phyloP scores from a whole-genome alignment of 1,140 invertebrate genomes.

The Alviniconcha marisindica region DNA sequence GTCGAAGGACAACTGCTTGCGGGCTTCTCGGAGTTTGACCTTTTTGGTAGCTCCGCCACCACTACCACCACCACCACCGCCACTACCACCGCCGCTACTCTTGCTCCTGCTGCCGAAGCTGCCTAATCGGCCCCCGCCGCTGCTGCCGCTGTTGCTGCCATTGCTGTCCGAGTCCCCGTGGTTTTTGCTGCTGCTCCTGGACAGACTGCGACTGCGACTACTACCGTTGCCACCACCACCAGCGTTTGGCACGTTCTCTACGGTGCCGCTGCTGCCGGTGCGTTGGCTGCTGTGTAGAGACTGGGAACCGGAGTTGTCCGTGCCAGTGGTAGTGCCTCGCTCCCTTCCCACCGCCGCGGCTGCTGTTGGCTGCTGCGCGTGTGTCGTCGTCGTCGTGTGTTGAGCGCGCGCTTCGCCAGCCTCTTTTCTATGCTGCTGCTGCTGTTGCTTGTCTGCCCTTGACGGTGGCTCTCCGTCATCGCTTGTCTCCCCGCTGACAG shows the following conservation, averaged over 20 bases:
- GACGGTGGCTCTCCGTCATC: conserved; percentile 42
- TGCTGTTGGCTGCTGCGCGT: conserved; percentile 23
- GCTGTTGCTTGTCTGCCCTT: conserved; percentile 29
- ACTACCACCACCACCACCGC: too few relatives aligned
- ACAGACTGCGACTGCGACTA: conserved; percentile 6
- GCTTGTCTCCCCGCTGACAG: conserved; percentile 30
- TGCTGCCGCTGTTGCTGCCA: not conserved
- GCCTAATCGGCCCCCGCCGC: not conserved
- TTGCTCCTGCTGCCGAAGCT: conserved; percentile 10
- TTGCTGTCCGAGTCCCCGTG: not conserved
- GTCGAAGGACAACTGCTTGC: not conserved
- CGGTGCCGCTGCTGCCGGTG: conserved; percentile 5
- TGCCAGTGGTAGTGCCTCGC: not conserved
- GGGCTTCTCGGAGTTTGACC: not conserved
- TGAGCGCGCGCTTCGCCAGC: not conserved
- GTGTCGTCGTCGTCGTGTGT: not conserved
- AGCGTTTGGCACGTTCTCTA: not conserved
- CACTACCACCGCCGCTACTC: not conserved
- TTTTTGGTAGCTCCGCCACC: not conserved
- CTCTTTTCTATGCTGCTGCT: not conserved
- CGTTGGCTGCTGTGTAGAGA: not conserved
- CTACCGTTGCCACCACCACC: conserved; percentile 8
- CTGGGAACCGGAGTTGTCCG: not conserved
- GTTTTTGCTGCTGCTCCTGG: conserved; percentile 21
- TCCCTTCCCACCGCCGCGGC: not conserved